These are phyloP conservation scores for Chorisops tibialis DNA, from an alignment of 2,888 invertebrate genomes.

Conservation along the genomic window DNA sequence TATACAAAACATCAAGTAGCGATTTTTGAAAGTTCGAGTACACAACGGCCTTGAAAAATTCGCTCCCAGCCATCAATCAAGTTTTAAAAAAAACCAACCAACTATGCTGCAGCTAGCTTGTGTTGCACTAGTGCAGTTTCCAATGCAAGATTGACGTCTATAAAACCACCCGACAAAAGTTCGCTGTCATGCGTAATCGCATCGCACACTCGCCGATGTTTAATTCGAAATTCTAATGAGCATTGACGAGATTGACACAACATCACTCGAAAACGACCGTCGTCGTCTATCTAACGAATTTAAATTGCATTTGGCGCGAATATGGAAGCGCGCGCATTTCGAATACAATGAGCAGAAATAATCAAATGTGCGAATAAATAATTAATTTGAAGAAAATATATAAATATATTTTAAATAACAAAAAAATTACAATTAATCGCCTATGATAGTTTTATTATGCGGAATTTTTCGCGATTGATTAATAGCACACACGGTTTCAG, in stretches of 20 bases:
- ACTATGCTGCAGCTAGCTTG: neutral
- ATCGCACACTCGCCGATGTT: too few relatives aligned
- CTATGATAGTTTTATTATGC: too few relatives aligned
- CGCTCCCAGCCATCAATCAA: neutral
- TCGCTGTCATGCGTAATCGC: too few relatives aligned
- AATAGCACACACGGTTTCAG: too few relatives aligned
- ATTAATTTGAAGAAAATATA: neutral
- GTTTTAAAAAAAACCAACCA: neutral
- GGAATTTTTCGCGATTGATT: too few relatives aligned
- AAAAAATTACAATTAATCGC: too few relatives aligned
- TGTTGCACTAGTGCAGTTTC: too few relatives aligned
- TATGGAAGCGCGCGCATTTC: conserved; percentile 21
- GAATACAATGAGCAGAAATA: conserved; percentile 23
- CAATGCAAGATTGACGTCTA: too few relatives aligned
- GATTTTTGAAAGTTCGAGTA: neutral
- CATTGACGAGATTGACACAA: neutral
- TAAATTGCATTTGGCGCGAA: conserved; percentile 18
- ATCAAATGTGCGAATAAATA: conserved; percentile 14
- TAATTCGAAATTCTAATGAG: too few relatives aligned
- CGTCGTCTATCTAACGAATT: neutral
- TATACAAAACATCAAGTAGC: neutral
- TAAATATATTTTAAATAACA: too few relatives aligned
- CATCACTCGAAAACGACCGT: neutral
- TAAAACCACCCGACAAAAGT: too few relatives aligned
- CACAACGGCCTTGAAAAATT: neutral